Evolutionary conservation across 1,140 invertebrate genomes (phyloP).

Genomic region (Popillia japonica): DNA sequence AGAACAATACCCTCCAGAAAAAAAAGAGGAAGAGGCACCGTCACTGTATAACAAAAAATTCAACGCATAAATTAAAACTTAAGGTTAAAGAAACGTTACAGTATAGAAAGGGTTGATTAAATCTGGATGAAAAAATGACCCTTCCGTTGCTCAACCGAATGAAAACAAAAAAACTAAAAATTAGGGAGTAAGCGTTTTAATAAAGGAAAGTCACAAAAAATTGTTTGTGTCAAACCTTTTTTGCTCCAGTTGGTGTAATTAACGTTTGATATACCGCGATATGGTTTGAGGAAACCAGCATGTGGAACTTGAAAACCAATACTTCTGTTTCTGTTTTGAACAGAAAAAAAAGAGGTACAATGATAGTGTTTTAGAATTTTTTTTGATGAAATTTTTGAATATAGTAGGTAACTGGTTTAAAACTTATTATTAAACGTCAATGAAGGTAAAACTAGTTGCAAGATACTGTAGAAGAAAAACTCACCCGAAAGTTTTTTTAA

Average conservation of each 20-base stretch:
- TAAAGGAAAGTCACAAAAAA: neutral
- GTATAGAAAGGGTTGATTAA: conserved; percentile 5
- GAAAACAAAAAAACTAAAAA: neutral
- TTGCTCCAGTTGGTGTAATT: conserved; percentile 26
- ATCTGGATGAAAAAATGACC: conserved; percentile 5
- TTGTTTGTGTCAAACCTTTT: conserved; percentile 29
- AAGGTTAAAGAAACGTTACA: neutral
- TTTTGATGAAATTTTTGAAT: neutral
- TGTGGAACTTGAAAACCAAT: conserved; percentile 13
- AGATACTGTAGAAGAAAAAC: too few species aligned
- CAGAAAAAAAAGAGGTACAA: neutral
- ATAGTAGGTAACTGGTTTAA: neutral
- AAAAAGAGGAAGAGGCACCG: neutral
- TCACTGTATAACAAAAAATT: neutral
- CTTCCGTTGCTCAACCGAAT: neutral
- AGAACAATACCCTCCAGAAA: neutral
- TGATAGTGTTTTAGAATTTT: conserved; percentile 16
- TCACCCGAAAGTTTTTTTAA: too few species aligned
- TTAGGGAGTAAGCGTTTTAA: conserved; percentile 13
- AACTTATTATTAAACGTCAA: neutral
- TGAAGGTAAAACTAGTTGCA: neutral
- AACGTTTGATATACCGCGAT: conserved; percentile 32
- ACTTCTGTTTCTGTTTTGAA: neutral
- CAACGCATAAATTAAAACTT: conserved; percentile 14
- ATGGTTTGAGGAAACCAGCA: neutral